Base-by-base conservation (phyloP, 2,888 invertebrate species). In the Thecophora atra region DNA sequence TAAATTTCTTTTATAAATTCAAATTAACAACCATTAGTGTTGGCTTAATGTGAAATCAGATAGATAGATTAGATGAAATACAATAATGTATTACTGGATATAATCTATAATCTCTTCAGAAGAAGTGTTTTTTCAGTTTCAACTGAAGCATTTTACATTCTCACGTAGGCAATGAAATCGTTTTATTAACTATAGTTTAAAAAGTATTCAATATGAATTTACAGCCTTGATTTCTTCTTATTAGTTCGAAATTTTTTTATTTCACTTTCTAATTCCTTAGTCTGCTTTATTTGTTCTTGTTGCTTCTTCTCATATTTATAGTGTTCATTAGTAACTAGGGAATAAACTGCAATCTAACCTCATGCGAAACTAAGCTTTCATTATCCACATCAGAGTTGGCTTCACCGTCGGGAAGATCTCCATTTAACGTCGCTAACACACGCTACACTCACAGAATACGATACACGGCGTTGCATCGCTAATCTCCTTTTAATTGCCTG, bases 401-500 rank as follows among this genome's bases (percentile, higher is more conserved):
- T 1, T n/a, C 51, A 51, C 3, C 51, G 3, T 3, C 2, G 51
- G 51, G 11, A 17, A 51, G 17, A 17, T 51, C 1, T 51, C 17
- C 51, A n/a, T 17, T 6, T 21, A 19, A 11, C 19, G 24, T 2
- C 11, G 21, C 13, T n/a, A 11, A 21, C 24, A 19, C 24, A 54
- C 3, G 8, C 54, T n/a, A 30, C 30, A 37, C 17, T 52, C 17
- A 17, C 17, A 52, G 4, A 51, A 11, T 17, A 54, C 24, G 8
- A 8, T 21, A 3, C 13, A 8, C 21, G 7, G 21, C 21, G 19
- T 58, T 26, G 58, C 58, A 58, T 24, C 58, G 17, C 58, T 63
- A 63, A 70, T 44, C 70, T 70, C 17, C 63, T 70, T 70, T 70
- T 70, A 70, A 70, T 70, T 70, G 70, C 70, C 51, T 52, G 63